These are phyloP conservation scores for Microcebus jonahi DNA, from an alignment of 2,113 vertebrate species.

Conservation along the genomic window DNA sequence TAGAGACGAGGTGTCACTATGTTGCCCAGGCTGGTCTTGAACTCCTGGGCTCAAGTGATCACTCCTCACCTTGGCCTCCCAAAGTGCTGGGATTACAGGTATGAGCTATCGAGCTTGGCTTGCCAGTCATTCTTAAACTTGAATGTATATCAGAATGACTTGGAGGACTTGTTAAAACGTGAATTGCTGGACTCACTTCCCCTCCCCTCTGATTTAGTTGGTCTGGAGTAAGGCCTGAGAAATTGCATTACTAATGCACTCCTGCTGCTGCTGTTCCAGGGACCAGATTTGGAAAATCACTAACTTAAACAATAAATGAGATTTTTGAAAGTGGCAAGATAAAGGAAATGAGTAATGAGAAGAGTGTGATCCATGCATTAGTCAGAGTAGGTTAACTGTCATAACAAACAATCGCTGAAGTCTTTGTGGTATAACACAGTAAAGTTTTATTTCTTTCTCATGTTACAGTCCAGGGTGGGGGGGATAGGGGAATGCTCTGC, in stretches of 20 bases:
- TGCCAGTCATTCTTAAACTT: background rate
- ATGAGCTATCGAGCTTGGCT: too few relatives aligned
- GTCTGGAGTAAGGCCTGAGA: background rate
- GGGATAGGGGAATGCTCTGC: background rate
- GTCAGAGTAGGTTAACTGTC: background rate
- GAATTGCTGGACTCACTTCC: background rate
- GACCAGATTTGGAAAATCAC: background rate
- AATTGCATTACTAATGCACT: background rate
- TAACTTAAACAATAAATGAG: background rate
- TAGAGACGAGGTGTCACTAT: too few relatives aligned
- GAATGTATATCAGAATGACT: background rate
- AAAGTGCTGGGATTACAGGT: too few relatives aligned
- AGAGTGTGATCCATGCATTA: constrained; percentile 10
- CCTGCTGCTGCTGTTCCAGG: background rate
- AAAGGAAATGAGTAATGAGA: constrained; percentile 17
- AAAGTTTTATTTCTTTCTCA: background rate
- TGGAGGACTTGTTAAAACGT: background rate
- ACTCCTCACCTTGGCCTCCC: too few relatives aligned
- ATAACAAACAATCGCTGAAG: background rate
- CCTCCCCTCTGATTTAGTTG: background rate
- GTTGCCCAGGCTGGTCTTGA: too few relatives aligned
- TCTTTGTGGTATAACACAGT: background rate
- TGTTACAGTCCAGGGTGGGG: background rate
- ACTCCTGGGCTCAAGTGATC: too few relatives aligned
- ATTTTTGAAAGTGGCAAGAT: background rate